These are phyloP conservation scores for Chymomyza caudatula DNA, from an alignment of 2,888 invertebrate species.

Conservation along the genomic window DNA sequence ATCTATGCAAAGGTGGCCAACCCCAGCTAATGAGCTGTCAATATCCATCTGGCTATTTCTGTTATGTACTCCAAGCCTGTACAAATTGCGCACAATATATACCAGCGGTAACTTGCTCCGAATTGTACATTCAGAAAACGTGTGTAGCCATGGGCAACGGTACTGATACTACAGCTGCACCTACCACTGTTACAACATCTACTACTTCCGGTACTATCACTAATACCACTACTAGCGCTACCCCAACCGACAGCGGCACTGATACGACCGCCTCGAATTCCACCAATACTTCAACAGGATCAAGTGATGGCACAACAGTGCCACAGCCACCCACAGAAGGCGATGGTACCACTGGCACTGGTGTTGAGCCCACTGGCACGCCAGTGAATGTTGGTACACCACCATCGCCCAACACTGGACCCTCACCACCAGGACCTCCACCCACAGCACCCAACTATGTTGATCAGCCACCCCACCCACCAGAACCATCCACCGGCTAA, in stretches of 20 bases:
- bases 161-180: not conserved
- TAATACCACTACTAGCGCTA: slow-evolving; percentile 2
- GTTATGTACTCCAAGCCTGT: slow-evolving; percentile 64
- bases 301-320: not conserved
- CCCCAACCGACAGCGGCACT: not conserved
- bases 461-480: slow-evolving; percentile 42
- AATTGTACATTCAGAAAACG: not conserved
- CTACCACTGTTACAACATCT: slow-evolving; percentile 1
- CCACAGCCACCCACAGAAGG: slow-evolving; percentile 2
- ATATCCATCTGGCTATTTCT: slow-evolving; percentile 41
- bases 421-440: slow-evolving; percentile 50
- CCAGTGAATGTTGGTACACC: slow-evolving; percentile 45
- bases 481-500: not conserved
- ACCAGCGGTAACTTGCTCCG: slow-evolving; percentile 47
- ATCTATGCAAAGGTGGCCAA: slow-evolving; percentile 35
- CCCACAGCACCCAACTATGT: slow-evolving; percentile 54
- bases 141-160: slow-evolving; percentile 9
- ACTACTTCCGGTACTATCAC: slow-evolving; percentile 2
- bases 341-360: slow-evolving; percentile 5
- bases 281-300: not conserved
- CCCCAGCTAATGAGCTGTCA: slow-evolving; percentile 36
- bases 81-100: slow-evolving; percentile 42
- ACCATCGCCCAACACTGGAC: slow-evolving; percentile 45
- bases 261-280: not conserved
- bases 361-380: slow-evolving; percentile 25